Evolutionary conservation across 2,888 invertebrate genomes (phyloP), one percentile per base, ranked within the genome.

Genomic region (Pheosia gnoma): DNA sequence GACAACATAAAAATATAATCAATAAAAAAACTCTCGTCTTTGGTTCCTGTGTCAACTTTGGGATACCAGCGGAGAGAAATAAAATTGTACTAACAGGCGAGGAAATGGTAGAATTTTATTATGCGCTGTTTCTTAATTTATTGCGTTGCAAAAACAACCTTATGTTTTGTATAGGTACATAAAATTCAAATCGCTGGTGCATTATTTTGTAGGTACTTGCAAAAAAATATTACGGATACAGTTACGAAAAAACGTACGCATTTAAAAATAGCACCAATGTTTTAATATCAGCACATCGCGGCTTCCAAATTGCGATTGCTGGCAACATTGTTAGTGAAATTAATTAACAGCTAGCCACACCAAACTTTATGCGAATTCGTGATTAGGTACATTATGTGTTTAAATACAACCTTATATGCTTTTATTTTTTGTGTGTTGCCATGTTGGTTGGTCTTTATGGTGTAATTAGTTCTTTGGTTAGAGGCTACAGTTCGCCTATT

Each of bases 231-330:
- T 69, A 80, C 75, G 75, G 57, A 64, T 68, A 57, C 74, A 72
- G 57, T 66, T 75, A 84, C 80, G 82, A 78, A 81, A 84, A 84
- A 74, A 79, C 77, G 81, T 84, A 83, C 82, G 81, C 81, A 79
- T 77, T 78, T 77, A 75, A 89, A 88, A 91, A 91, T 93, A 93
- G 93, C 92, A 93, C 92, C 93, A 92, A 91, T 88, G 88, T 86
- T 84, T 77, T 83, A 87, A 90, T 89, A 89, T 89, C 83, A 90
- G 89, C 86, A 87, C 85, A 82, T 84, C 76, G 81, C 71, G 79
- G 80, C 78, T 81, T 81, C 77, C 67, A 70, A 79, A 75, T 71
- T 81, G 75, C 77, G 73, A 82, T 76, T 73, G 79, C 80, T 84
- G 81, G 81, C 81, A 83, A 83, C 82, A 83, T 80, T 81, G 69